Percentiles rank a stretch among this genome's conserved stretches.
Evolutionary conservation across 2,113 vertebrate genomes (phyloP).

Genomic region (Sander lucioperca): DNA sequence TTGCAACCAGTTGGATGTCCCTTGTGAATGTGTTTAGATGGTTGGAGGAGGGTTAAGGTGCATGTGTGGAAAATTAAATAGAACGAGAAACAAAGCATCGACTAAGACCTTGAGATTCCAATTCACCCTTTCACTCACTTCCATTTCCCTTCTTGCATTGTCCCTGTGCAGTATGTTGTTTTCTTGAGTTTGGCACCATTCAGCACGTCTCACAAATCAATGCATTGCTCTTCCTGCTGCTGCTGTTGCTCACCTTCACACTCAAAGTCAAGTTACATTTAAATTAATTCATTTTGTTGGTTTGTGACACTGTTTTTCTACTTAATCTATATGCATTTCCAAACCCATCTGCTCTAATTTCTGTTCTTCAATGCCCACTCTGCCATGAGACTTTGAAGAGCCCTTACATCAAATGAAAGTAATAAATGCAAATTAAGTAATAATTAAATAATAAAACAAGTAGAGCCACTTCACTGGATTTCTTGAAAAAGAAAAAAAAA

Average conservation of each 20-base stretch:
- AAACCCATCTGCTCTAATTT: not conserved
- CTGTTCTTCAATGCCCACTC: not conserved
- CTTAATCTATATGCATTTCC: not conserved
- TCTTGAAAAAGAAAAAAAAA: not conserved
- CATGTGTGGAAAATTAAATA: not conserved
- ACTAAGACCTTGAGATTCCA: slow-evolving; percentile 12
- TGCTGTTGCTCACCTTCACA: not conserved
- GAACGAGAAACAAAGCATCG: not conserved
- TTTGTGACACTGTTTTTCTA: not conserved
- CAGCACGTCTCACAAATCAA: not conserved
- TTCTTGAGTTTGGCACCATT: not conserved
- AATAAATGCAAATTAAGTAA: not conserved
- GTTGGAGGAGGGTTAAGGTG: slow-evolving; percentile 11
- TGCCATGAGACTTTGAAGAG: not conserved
- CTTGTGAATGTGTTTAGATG: not conserved
- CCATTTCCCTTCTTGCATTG: not conserved
- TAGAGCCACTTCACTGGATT: not conserved
- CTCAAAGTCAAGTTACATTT: not conserved
- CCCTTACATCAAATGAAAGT: not conserved
- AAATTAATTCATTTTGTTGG: not conserved
- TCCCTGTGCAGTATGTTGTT: not conserved
- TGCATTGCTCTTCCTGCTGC: not conserved
- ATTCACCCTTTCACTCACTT: too few species aligned
- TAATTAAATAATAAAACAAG: not conserved
- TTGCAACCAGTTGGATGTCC: not conserved